phyloP scores from a whole-genome alignment of 1,140 invertebrate genomes.

The Pogonus chalceus region DNA sequence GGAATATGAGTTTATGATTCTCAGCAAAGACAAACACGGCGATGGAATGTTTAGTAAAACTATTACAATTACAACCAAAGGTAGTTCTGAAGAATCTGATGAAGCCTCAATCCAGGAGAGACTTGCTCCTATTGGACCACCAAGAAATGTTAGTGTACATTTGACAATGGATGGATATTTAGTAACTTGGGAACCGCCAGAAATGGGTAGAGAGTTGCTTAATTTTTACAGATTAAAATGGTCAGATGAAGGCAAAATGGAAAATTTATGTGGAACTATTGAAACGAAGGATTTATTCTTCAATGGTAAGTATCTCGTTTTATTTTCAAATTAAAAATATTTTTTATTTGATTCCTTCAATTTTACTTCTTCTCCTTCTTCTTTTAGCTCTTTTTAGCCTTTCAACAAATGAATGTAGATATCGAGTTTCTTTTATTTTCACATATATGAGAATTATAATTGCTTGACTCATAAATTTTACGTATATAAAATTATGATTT shows the following conservation, averaged over 20 bases:
- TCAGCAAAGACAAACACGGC: slow-evolving; percentile 76
- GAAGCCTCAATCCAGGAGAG: slow-evolving; percentile 9
- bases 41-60: slow-evolving; percentile 86
- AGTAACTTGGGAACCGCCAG: slow-evolving; percentile 62
- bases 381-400: no score
- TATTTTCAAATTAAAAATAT: no score
- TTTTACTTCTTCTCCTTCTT: no score
- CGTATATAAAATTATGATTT: no score
- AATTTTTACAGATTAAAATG: slow-evolving; percentile 51
- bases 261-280: slow-evolving; percentile 44
- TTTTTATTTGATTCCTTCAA: no score
- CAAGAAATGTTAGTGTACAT: slow-evolving; percentile 53
- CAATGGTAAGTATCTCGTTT: slow-evolving; percentile 36
- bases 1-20: slow-evolving; percentile 84
- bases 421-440: no score
- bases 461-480: no score
- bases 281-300: slow-evolving; percentile 54
- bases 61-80: slow-evolving; percentile 63
- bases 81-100: slow-evolving; percentile 23
- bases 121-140: slow-evolving; percentile 44
- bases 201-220: slow-evolving; percentile 43
- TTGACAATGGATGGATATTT: slow-evolving; percentile 52
- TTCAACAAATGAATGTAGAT: no score
- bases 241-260: slow-evolving; percentile 44
- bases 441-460: no score